Conservation (phyloP, 1,140 invertebrate genomes). For the Aphelinus certus region DNA sequence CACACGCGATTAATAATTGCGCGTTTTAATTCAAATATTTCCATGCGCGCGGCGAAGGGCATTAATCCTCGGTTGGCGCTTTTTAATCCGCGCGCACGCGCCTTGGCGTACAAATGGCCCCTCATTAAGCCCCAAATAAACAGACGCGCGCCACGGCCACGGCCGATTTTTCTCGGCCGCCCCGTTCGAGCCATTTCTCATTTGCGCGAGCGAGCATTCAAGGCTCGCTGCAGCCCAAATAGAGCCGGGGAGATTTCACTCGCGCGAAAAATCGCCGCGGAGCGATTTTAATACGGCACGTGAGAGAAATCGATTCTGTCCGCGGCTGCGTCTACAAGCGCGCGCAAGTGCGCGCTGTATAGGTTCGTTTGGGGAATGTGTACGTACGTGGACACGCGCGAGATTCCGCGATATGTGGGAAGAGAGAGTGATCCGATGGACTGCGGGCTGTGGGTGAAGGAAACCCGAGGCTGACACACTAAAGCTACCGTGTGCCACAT, state of each 20-base stretch:
- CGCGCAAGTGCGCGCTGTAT: not conserved
- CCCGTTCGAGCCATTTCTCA: slow-evolving; percentile 9
- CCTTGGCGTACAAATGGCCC: not conserved
- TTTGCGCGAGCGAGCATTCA: not conserved
- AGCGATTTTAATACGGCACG: slow-evolving; percentile 22
- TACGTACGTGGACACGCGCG: too few species aligned
- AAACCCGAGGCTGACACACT: too few species aligned
- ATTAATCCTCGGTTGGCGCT: slow-evolving; percentile 5
- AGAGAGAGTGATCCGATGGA: too few species aligned
- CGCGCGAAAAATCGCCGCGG: not conserved
- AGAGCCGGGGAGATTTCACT: slow-evolving; percentile 17
- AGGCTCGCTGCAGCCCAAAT: not conserved
- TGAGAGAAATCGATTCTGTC: slow-evolving; percentile 22
- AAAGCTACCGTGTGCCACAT: too few species aligned
- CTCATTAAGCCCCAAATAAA: slow-evolving; percentile 16
- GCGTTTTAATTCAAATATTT: slow-evolving; percentile 20
- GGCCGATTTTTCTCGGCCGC: slow-evolving; percentile 6
- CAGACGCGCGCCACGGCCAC: not conserved
- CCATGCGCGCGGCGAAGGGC: not conserved
- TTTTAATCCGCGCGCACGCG: slow-evolving; percentile 1
- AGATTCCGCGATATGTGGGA: too few species aligned
- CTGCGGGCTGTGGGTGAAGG: too few species aligned
- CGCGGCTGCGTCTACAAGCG: not conserved
- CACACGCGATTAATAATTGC: not conserved
- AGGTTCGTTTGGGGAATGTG: too few species aligned